Evolutionary conservation across 2,113 vertebrate species (phyloP), one percentile per base, ranked within the genome.

Genomic region (Malurus melanocephalus): DNA sequence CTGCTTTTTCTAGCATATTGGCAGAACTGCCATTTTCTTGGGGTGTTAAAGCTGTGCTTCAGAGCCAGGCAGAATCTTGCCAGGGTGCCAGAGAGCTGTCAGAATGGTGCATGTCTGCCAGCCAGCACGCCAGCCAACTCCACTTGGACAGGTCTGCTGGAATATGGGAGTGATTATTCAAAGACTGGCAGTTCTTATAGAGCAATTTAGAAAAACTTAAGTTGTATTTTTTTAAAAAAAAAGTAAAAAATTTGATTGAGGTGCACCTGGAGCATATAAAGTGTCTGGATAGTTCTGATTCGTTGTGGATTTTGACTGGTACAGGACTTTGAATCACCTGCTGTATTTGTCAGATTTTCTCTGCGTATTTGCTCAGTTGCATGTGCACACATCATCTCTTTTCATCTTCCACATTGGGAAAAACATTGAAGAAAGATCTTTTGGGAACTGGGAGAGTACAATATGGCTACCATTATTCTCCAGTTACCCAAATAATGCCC

Each of bases 111-210:
- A 7, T 53, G 45, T 61, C 71, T 93, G 95, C 90, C 96, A 93
- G 49, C 75, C 91, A 78, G 74, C 42, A 2, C 42, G 65, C 85
- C 89, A 64, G 91, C 94, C 92, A 94, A 35, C 73, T 93, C 42
- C 40, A 71, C 72, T 95, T 94, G 92, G 89, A 88, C 83, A 88
- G 92, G 43, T 94, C 83, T 93, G 65, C 60, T 91, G 78, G 74
- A 87, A 88, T 95, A 62, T 95, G 93, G 92, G 89, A 95, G 66
- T 89, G 89, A 93, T 94, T 96, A 96, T 93, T 93, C 73, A 92
- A 94, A 92, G 78, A 71, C 64, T 93, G 87, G 91, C 89, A 86
- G 56, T 90, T 95, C 88, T 86, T 87, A 35, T 12, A 55, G 66
- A 73, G 92, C 77, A 65, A 78, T 92, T 85, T 88, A 88, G 86